Evolutionary conservation across 2,113 vertebrate genomes (phyloP), one percentile per base, ranked within the genome.

Genomic region (Cinclus mexicanus): DNA sequence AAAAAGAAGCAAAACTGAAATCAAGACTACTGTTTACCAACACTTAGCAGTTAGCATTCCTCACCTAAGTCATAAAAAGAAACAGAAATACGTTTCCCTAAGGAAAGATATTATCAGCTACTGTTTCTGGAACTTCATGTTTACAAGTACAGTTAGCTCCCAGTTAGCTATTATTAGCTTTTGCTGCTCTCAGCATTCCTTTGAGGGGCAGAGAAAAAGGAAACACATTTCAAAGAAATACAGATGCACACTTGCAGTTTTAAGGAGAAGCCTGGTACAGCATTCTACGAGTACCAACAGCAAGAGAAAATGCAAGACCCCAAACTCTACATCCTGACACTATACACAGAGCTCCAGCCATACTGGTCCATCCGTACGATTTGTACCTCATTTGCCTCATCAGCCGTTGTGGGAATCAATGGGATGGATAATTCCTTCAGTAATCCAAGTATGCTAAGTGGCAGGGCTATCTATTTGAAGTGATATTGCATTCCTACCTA

Each of bases 271-370:
- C 44, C 57, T 6, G 18, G 26, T 19, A 87, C 37, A 60, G n/a
- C n/a, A 65, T 20, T 61, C 10, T 74, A 1, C 28, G 26, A 42
- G 33, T 28, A 76, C 19, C 56, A 89, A 25, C 11, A 80, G 64
- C 6, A 15, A 83, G 24, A 74, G 35, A 25, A 88, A 83, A 74
- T 59, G 13, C 33, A 89, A 59, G 55, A 35, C 20, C 26, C 18
- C 39, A 42, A 46, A 52, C 7, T 3, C 7, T 22, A 78, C 0
- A 0, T 78, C 37, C 39, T 64, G 49, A 53, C 28, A 21, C 16
- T 11, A 42, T 5, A 11, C 22, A 42, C 14, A 33, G 26, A 81
- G 13, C 7, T 2, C 56, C n/a, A 80, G n/a, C 55, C 46, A 41
- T 1, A 12, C 4, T 22, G 23, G 41, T 57, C 33, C n/a, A 46